Evolutionary conservation across 2,888 invertebrate species (phyloP).

Genomic region (Geophilus truncorum): DNA sequence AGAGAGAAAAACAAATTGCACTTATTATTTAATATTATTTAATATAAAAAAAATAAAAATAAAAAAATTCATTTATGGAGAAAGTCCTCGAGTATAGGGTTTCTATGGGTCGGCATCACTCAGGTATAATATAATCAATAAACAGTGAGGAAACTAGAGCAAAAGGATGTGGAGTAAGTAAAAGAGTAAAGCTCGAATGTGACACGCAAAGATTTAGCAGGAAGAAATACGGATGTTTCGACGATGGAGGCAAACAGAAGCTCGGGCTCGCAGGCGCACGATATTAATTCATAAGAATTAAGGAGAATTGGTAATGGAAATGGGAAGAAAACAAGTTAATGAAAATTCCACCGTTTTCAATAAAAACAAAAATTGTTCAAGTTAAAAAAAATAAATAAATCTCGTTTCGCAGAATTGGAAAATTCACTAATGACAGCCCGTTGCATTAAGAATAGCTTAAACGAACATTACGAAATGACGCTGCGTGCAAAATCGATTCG

Average conservation of each 20-base stretch:
- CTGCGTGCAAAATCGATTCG: neutral
- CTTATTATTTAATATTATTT: no score
- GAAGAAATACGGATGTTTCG: neutral
- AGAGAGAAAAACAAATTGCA: neutral
- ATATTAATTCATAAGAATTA: no score
- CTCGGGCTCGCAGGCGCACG: no score
- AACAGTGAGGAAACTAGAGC: neutral
- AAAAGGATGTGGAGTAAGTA: neutral
- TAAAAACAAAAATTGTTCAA: neutral
- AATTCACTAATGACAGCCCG: neutral
- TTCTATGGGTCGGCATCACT: neutral
- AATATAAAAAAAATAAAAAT: neutral
- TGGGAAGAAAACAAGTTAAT: neutral
- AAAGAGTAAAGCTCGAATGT: neutral
- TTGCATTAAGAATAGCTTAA: neutral
- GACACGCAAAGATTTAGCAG: neutral
- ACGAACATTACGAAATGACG: neutral
- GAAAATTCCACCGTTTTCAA: neutral
- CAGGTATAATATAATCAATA: neutral
- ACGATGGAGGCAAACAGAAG: neutral
- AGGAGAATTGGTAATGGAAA: no score
- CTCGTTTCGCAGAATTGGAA: neutral
- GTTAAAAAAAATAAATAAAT: neutral
- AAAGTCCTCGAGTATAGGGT: neutral
- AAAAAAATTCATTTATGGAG: neutral